Conservation (phyloP, 1,140 invertebrate species). For the Pseudomyrmex dendroicus region DNA sequence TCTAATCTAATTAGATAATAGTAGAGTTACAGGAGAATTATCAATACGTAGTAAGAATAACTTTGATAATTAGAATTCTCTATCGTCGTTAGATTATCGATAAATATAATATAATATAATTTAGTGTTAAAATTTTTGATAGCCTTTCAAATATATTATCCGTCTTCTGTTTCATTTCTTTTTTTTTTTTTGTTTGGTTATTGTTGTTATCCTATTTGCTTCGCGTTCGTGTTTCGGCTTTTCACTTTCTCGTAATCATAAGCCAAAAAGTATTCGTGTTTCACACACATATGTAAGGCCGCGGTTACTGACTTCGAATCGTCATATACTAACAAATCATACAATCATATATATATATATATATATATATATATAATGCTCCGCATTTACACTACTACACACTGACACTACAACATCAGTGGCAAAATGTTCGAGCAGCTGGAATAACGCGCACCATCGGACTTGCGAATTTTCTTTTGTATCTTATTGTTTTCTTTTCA, state of each 20-base stretch:
- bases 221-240: slow-evolving; percentile 9
- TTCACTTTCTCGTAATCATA: neutral
- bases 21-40: slow-evolving; percentile 74
- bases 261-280: slow-evolving; percentile 38
- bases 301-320: slow-evolving; percentile 51
- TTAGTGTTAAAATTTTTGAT: slow-evolving; percentile 64
- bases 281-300: slow-evolving; percentile 48
- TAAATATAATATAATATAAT: slow-evolving; percentile 65
- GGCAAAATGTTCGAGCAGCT: slow-evolving; percentile 35
- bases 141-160: slow-evolving; percentile 50
- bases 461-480: neutral
- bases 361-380: slow-evolving; percentile 7
- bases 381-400: neutral
- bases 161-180: neutral
- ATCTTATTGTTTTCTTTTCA: neutral
- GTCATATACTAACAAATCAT: slow-evolving; percentile 19
- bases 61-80: slow-evolving; percentile 76
- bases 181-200: neutral
- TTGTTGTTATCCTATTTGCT: neutral
- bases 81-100: slow-evolving; percentile 73
- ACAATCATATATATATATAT: slow-evolving; percentile 8
- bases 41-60: slow-evolving; percentile 76
- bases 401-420: neutral
- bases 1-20: slow-evolving; percentile 74
- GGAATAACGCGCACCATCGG: slow-evolving; percentile 7